Evolutionary conservation across 2,888 invertebrate species (phyloP), one percentile per base, ranked within the genome.

Genomic region (Thereva unica): DNA sequence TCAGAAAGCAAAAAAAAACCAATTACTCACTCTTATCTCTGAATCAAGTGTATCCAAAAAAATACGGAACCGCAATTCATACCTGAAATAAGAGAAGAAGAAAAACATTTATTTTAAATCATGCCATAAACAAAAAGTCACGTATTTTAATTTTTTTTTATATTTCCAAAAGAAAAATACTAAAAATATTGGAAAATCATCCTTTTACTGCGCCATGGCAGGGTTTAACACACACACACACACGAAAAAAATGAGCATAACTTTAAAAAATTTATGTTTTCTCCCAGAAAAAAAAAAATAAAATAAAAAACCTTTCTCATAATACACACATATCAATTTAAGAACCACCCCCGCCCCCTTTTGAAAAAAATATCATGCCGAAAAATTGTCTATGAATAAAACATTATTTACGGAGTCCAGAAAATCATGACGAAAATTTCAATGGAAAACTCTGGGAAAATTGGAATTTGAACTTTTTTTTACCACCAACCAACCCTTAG

Each of bases 351-450:
- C 5, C 34, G 52, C 1, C 23, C 5, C 6, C 6, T 23, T 6
- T 10, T 10, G 35, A 47, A 50, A 53, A 53, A 40, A 38, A 37
- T 12, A 40, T 38, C 23, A 53, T 37, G 8, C 7, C 49, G 10
- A 38, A 10, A 7, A 37, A 9, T 5, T 50, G 61, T 50, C 41
- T 40, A 61, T 61, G 61, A 61, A 61, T 61, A 61, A 61, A 61
- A 61, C 61, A 61, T 61, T 61, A 23, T 61, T 34, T 23, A 38
- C 23, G 12, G 10, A 50, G 50, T 49, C 50, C 61, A 61, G 61
- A 41, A 61, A 61, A 61, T 61, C 61, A 61, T 61, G 61, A 50
- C 50, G 61, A 61, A 61, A 50, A 61, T 61, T 61, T 61, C 40
- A 61, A 61, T 50, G 23, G 50, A 40, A 50, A 35, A 50, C 35